Conservation (phyloP, 2,888 invertebrate species). For the Ischnura elegans region DNA sequence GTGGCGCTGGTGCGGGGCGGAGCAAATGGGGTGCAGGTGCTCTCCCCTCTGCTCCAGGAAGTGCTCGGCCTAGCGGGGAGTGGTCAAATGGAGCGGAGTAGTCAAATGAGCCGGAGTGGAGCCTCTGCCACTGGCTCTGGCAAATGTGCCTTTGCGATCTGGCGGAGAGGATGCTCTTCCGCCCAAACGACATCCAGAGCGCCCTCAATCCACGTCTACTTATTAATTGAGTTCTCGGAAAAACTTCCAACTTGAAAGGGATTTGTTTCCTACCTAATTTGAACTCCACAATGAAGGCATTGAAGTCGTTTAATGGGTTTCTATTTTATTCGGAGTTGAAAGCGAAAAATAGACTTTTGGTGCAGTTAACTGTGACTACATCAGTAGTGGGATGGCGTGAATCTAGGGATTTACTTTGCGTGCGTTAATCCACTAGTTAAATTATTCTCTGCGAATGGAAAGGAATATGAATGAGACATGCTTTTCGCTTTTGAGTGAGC, state of each 20-base stretch:
- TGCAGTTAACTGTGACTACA: too few relatives aligned
- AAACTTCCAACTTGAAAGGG: not conserved
- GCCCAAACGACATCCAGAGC: not conserved
- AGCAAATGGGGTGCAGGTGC: too few relatives aligned
- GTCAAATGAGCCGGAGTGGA: not conserved
- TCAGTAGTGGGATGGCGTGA: too few relatives aligned
- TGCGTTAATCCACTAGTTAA: too few relatives aligned
- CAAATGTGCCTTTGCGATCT: not conserved
- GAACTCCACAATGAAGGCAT: not conserved
- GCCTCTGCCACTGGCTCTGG: not conserved
- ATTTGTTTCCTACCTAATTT: not conserved
- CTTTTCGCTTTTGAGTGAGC: too few relatives aligned
- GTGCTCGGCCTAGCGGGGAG: not conserved
- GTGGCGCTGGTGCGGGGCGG: not conserved
- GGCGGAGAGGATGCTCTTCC: not conserved
- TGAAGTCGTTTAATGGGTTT: not conserved
- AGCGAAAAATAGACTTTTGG: too few relatives aligned
- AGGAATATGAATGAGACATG: too few relatives aligned
- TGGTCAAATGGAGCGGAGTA: not conserved
- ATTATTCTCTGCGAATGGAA: too few relatives aligned
- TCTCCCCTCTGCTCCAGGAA: not conserved
- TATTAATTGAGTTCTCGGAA: not conserved
- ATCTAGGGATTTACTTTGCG: too few relatives aligned
- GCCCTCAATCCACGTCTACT: not conserved
- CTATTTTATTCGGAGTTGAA: not conserved